phyloP scores from a whole-genome alignment of 1,140 invertebrate species.

The Neotoxoptera formosana region DNA sequence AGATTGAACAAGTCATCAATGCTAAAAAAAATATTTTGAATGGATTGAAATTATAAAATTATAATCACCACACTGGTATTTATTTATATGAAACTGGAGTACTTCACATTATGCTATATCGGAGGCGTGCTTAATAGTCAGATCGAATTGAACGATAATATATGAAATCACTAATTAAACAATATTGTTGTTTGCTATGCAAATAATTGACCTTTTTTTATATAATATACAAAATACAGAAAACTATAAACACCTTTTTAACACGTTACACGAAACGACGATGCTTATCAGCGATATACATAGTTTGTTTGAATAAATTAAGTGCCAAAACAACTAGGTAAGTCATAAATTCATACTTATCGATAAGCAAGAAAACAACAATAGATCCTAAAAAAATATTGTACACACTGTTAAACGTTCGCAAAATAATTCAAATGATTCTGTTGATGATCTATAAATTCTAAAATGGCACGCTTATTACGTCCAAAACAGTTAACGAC shows the following conservation, averaged over 20 bases:
- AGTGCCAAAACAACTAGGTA: neutral
- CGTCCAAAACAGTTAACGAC: neutral
- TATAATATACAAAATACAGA: neutral
- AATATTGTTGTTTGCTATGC: neutral
- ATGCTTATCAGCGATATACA: neutral
- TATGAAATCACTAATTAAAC: constrained; percentile 4
- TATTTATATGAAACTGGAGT: neutral
- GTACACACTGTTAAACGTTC: neutral
- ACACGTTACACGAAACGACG: neutral
- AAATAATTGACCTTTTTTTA: neutral
- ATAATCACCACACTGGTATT: neutral
- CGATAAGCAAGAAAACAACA: neutral
- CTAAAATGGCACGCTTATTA: neutral
- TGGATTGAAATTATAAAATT: neutral
- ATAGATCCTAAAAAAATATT: neutral
- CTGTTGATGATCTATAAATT: neutral
- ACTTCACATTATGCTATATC: neutral
- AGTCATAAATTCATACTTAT: neutral
- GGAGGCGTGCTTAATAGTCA: neutral
- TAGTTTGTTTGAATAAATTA: neutral
- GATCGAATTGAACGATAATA: neutral
- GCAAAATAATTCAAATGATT: neutral
- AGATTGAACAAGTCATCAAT: neutral
- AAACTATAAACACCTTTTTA: neutral
- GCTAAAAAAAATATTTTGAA: neutral